These are phyloP conservation scores for Aramus guarauna DNA, from an alignment of 2,113 vertebrate species.

Conservation along the genomic window DNA sequence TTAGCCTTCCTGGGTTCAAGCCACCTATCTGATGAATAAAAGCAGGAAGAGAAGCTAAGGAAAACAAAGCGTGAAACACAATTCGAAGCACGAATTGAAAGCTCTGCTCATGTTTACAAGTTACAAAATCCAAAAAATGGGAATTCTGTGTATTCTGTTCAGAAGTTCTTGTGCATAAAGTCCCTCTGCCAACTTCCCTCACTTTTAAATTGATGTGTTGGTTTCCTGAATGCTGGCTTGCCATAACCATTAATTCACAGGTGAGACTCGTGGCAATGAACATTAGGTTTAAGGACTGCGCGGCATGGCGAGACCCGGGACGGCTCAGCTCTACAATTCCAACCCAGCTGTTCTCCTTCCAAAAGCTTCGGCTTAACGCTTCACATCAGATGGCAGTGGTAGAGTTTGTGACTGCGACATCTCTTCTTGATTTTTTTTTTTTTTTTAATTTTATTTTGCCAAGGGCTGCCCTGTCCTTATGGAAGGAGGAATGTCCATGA, in stretches of 20 bases:
- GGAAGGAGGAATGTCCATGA: background rate
- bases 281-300: background rate
- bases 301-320: fast-evolving
- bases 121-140: background rate
- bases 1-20: conserved; percentile 59
- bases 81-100: background rate
- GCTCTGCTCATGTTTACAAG: background rate
- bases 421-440: background rate
- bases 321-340: background rate
- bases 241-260: background rate
- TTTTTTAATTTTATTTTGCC: background rate
- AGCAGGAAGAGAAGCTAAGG: conserved; percentile 14
- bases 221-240: background rate
- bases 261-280: background rate
- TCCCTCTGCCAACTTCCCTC: background rate
- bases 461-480: background rate
- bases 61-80: conserved; percentile 12
- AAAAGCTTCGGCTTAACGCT: background rate
- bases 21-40: conserved; percentile 56
- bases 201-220: background rate
- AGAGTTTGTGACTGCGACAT: background rate
- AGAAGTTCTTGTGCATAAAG: background rate
- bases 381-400: background rate
- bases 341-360: background rate
- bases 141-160: background rate